Evolutionary conservation across 2,888 invertebrate genomes (phyloP).

Genomic region (Pollenia angustigena): DNA sequence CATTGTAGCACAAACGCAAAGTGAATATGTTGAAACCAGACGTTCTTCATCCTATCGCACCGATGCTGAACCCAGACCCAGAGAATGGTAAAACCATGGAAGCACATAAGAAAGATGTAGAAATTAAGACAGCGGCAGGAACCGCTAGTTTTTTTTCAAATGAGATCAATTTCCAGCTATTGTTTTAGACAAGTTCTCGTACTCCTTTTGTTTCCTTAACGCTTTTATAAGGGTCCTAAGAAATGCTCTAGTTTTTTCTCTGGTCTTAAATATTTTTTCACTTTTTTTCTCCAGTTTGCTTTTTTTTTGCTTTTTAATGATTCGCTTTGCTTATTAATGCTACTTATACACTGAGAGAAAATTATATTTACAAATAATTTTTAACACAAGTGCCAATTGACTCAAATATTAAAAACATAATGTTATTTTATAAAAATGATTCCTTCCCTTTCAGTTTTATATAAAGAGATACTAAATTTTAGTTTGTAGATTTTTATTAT

Average conservation of each 20-base stretch:
- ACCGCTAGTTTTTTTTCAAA: constrained; percentile 51
- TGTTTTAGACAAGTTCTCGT: constrained; percentile 12
- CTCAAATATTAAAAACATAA: constrained; percentile 66
- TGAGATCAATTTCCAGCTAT: constrained; percentile 29
- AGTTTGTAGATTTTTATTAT: constrained; percentile 23
- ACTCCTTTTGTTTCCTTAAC: background rate
- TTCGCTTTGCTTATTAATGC: constrained; percentile 49
- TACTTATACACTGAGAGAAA: constrained; percentile 69
- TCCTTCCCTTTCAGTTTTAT: background rate
- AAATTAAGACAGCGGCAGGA: constrained; percentile 70
- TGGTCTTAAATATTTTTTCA: constrained; percentile 44
- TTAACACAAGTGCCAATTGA: constrained; percentile 75
- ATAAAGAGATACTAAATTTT: constrained; percentile 29
- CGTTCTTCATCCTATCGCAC: constrained; percentile 78
- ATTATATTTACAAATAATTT: constrained; percentile 46
- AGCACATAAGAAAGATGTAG: constrained; percentile 2
- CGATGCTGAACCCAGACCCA: constrained; percentile 77
- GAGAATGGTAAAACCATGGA: constrained; percentile 78
- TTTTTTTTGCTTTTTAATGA: constrained; percentile 47
- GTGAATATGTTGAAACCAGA: constrained; percentile 82
- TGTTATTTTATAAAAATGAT: constrained; percentile 40
- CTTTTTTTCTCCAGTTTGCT: constrained; percentile 40
- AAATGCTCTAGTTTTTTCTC: constrained; percentile 49
- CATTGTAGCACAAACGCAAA: constrained; percentile 82
- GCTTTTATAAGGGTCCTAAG: background rate